Evolutionary conservation across 2,888 invertebrate genomes (phyloP).

Genomic region (Apodemia hepburni): DNA sequence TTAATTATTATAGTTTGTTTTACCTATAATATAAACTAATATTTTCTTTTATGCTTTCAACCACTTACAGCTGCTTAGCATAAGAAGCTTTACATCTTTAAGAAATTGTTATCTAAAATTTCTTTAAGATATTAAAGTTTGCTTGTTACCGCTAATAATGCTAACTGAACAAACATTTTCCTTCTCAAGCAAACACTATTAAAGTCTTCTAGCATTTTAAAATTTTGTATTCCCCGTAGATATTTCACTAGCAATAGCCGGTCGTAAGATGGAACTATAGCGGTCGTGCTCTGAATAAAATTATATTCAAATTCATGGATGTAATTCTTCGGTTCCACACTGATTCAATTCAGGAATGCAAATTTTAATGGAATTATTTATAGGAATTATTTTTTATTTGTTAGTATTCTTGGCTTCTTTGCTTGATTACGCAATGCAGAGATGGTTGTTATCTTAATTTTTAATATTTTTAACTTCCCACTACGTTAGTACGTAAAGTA

Average conservation of each 20-base stretch:
- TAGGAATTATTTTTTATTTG: neutral
- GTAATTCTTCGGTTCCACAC: conserved; percentile 27
- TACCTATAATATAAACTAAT: no score
- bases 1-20: no score
- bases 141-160: conserved; percentile 11
- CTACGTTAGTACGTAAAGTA: no score
- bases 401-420: no score
- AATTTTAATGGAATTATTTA: neutral
- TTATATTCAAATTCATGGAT: conserved; percentile 28
- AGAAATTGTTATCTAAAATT: conserved; percentile 4
- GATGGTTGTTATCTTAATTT: no score
- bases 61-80: neutral
- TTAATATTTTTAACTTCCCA: no score
- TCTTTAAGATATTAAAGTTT: conserved; percentile 4
- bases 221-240: neutral
- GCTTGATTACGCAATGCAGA: no score
- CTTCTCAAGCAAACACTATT: conserved; percentile 3
- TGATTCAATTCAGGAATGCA: conserved; percentile 21
- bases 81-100: neutral
- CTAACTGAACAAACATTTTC: conserved; percentile 3
- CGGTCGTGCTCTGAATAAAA: conserved; percentile 25
- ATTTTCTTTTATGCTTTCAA: neutral
- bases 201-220: conserved; percentile 2
- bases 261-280: conserved; percentile 2
- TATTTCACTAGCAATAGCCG: neutral